Evolutionary conservation across 2,113 vertebrate species (phyloP).

Genomic region (Vanacampus margaritifer): DNA sequence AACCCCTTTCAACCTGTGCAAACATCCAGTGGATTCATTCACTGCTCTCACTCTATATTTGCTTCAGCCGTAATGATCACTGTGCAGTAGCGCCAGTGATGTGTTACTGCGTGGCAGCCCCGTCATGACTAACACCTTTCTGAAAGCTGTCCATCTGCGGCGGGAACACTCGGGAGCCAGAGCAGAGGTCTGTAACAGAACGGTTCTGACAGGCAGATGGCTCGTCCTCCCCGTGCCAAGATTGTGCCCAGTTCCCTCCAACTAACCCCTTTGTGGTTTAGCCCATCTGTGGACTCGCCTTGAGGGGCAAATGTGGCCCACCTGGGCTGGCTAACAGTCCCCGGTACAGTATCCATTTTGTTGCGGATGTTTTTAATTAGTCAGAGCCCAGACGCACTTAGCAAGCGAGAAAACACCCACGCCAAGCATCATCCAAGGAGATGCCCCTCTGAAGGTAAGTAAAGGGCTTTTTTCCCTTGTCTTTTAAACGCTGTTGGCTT

Average conservation of each 20-base stretch:
- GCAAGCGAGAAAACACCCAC: conserved; percentile 33
- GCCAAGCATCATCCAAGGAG: conserved; percentile 30
- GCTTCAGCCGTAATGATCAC: conserved; percentile 9
- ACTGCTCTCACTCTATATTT: background rate
- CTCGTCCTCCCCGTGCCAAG: conserved; percentile 46
- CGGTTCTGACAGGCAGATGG: conserved; percentile 65
- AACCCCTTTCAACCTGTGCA: conserved; percentile 47
- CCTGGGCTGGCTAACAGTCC: conserved; percentile 28
- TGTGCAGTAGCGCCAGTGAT: background rate
- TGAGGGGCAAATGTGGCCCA: conserved; percentile 42
- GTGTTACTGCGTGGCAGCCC: conserved; percentile 33
- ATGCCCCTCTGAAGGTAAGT: conserved; percentile 53
- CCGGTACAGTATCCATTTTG: conserved; percentile 21
- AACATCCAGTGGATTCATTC: conserved; percentile 25
- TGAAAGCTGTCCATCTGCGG: conserved; percentile 61
- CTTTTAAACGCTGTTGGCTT: conserved; percentile 42
- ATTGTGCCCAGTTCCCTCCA: conserved; percentile 29
- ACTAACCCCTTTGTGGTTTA: conserved; percentile 31
- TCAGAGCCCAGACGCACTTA: conserved; percentile 24
- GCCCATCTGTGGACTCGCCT: conserved; percentile 55
- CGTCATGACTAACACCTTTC: conserved; percentile 55
- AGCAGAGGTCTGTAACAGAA: conserved; percentile 54
- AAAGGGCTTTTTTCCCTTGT: conserved; percentile 31
- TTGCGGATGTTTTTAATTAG: conserved; percentile 22
- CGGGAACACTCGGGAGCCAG: conserved; percentile 35